Base-by-base conservation (phyloP, 2,113 vertebrate genomes). In the Papio anubis region DNA sequence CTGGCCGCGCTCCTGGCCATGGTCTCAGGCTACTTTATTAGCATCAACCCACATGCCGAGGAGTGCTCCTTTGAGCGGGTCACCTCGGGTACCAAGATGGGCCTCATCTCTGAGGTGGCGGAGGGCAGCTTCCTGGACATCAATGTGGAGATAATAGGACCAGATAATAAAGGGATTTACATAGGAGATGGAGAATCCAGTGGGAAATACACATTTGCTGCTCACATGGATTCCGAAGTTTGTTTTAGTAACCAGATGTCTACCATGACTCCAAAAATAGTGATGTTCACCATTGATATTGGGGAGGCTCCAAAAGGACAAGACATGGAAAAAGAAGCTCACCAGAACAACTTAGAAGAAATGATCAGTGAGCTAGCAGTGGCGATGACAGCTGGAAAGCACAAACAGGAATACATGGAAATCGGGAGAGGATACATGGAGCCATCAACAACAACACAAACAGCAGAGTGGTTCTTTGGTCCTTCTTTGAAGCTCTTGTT, bases 201-300 rank as follows among this genome's bases (percentile, higher is more conserved):
- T 92, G 99, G 99, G 83, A 99, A 99, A 93, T 99, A 99, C 98
- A 99, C 99, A 0, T 99, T 99, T 95, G 99, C 99, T 0, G 99
- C 99, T 38, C 99, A 99, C 98, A 99, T 99, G 99, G 99, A 99
- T 73, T 45, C 45, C 45, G 2, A 45, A 45, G 45, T 99, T 86
- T 99, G 99, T 98, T 99, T 99, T 98, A 99, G 99, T 98, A 99
- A 99, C 98, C 99, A 99, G 98, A 99, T 99, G 99, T 99, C 99
- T 72, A 99, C 99, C 92, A 99, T 99, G 99, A 99, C 99, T 21
- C 99, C 99, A 73, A 99, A 99, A 98, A 99, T 99, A 61, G 99
- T 99, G 96, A 99, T 99, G 99, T 99, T 99, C 99, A 99, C 99
- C 94, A 99, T 99, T 8, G 99, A 99, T 38, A 99, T 99, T 0